phyloP scores from a whole-genome alignment of 2,888 invertebrate species.

The Latheticus oryzae region DNA sequence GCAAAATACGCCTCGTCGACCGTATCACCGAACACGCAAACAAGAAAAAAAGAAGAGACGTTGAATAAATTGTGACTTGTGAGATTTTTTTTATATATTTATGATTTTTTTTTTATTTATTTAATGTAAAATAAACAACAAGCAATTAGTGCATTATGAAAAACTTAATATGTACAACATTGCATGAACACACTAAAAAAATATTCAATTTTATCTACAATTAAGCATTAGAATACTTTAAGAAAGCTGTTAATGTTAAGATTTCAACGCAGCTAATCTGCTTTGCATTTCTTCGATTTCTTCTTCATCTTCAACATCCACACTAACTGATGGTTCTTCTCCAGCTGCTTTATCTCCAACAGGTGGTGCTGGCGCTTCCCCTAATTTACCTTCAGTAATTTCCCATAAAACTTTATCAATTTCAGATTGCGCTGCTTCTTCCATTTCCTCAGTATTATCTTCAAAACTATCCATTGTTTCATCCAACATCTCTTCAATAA shows the following conservation, averaged over 20 bases:
- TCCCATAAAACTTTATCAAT: slow-evolving; percentile 79
- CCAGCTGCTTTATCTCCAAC: slow-evolving; percentile 71
- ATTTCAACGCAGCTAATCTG: slow-evolving; percentile 86
- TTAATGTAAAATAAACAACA: slow-evolving; percentile 34
- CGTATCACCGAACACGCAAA: slow-evolving; percentile 72
- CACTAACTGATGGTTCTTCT: slow-evolving; percentile 68
- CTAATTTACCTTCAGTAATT: slow-evolving; percentile 90
- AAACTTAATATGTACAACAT: slow-evolving; percentile 35
- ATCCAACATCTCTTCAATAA: slow-evolving; percentile 99
- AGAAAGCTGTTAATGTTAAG: slow-evolving; percentile 69
- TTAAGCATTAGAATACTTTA: slow-evolving; percentile 26
- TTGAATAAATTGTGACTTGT: slow-evolving; percentile 57
- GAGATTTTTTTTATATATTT: too few species aligned
- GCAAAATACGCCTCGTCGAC: slow-evolving; percentile 75
- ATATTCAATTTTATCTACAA: slow-evolving; percentile 27
- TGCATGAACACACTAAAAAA: slow-evolving; percentile 37
- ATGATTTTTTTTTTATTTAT: slow-evolving; percentile 12
- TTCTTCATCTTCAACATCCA: slow-evolving; percentile 72
- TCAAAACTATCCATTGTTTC: slow-evolving; percentile 95
- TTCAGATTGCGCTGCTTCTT: slow-evolving; percentile 94
- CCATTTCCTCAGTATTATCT: slow-evolving; percentile 94
- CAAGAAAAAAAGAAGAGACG: slow-evolving; percentile 81
- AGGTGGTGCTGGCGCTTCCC: slow-evolving; percentile 88
- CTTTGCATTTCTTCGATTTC: slow-evolving; percentile 94
- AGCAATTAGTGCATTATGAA: slow-evolving; percentile 24